Base-by-base conservation (phyloP, 2,113 vertebrate species). In the Anguilla japonica region DNA sequence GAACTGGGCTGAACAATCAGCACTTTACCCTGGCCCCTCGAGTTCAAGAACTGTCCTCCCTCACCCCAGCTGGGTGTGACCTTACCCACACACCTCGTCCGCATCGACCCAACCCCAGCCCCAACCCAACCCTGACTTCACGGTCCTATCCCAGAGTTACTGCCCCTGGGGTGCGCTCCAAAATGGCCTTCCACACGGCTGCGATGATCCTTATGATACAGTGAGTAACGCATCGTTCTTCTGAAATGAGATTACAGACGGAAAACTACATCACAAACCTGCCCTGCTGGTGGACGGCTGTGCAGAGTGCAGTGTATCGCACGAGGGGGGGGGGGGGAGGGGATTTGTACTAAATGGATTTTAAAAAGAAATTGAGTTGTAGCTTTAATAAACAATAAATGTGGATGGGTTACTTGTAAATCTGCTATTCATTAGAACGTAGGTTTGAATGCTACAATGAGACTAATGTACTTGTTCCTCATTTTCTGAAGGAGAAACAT, bases 191-290 rank as follows among this genome's bases (percentile, higher is more conserved):
- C 88, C 89, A 83, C 57, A 71, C 67, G 83, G 86, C 91, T 86
- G 85, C 81, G 90, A 89, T 91, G 89, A 91, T 90, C 85, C 80
- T 86, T 90, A 82, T 87, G 89, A 89, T 85, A 89, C 90, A 89
- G 83, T 90, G 83, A 91, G 90, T 88, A 85, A 86, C n/a, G 2
- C 26, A 20, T 85, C 85, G 79, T 40, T 40, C 7, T 11, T 90
- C 89, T 89, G 90, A 39, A 29, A 89, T 26, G 81, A 79, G 40
- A 46, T 83, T 22, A 11, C 79, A 39, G 87, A 90, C 86, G 91
- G 86, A 89, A 60, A 60, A 91, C 88, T 86, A 89, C 91, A 81
- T 87, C 83, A 3, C 83, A 34, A 40, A 82, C 53, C 85, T 34
- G 34, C 83, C 84, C 75, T 85, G 87, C 84, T 85, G 87, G 71